Percentiles rank a stretch among this genome's conserved stretches.
These are phyloP conservation scores for Gymnobelideus leadbeateri DNA, from an alignment of 2,113 vertebrate genomes.

Conservation along the genomic window DNA sequence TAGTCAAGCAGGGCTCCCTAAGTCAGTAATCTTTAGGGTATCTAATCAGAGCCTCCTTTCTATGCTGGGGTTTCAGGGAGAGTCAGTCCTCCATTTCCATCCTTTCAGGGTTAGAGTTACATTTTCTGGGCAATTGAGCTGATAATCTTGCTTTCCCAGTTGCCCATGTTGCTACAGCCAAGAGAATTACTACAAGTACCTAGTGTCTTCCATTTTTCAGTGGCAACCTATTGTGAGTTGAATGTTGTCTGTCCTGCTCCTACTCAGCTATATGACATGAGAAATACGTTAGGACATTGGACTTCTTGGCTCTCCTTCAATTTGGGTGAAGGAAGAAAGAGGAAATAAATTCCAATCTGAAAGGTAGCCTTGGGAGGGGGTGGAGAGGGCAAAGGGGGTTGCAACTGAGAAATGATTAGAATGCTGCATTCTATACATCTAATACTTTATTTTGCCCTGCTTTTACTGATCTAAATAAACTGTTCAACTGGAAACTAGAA, in stretches of 20 bases:
- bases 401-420: neutral
- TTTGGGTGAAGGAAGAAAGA: neutral
- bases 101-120: neutral
- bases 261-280: neutral
- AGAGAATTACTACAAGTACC: neutral
- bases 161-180: neutral
- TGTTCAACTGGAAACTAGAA: neutral
- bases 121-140: neutral
- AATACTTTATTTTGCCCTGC: neutral
- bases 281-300: neutral
- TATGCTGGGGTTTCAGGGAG: neutral
- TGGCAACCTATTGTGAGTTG: neutral
- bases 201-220: neutral
- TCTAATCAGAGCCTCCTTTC: neutral
- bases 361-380: neutral
- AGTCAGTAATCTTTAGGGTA: neutral
- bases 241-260: neutral
- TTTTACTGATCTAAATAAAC: neutral
- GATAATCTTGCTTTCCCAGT: neutral
- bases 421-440: neutral
- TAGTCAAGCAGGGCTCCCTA: neutral
- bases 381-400: neutral
- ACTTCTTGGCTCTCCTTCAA: neutral
- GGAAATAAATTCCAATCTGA: neutral
- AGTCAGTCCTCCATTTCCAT: neutral